Percentiles rank a stretch among this genome's conserved stretches.
These are phyloP conservation scores for Doryteuthis pealeii DNA, from an alignment of 1,140 invertebrate genomes.

Conservation along the genomic window DNA sequence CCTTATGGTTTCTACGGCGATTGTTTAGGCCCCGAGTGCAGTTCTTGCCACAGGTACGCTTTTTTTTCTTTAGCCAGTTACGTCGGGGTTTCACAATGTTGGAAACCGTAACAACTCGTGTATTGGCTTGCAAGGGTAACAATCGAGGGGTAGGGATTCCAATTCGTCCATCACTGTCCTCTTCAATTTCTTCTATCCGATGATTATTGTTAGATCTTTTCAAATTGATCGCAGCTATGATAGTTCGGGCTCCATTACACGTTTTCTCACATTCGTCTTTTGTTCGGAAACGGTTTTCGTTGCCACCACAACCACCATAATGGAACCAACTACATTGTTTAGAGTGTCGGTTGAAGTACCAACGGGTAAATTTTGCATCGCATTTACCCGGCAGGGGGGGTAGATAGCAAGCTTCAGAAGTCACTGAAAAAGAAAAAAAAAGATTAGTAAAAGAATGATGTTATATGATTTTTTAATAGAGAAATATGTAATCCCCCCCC, in stretches of 20 bases:
- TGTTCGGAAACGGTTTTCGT: constrained; percentile 69
- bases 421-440: constrained; percentile 26
- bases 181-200: not conserved
- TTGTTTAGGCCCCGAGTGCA: not conserved
- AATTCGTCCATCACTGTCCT: not conserved
- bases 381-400: constrained; percentile 65
- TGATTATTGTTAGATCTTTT: not conserved
- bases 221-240: not conserved
- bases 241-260: constrained; percentile 10
- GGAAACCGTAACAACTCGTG: not conserved
- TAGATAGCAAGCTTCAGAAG: constrained; percentile 33
- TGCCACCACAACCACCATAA: constrained; percentile 71
- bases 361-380: constrained; percentile 65
- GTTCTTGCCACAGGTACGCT: too few relatives aligned
- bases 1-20: not conserved
- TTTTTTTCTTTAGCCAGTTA: not conserved
- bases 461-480: not conserved
- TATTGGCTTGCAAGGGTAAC: not conserved
- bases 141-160: not conserved
- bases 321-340: constrained; percentile 67
- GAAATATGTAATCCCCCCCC: too few relatives aligned
- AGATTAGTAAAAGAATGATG: not conserved
- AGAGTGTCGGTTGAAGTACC: constrained; percentile 63
- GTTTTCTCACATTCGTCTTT: constrained; percentile 31
- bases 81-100: not conserved